These are phyloP conservation scores for Ceyx cyanopectus DNA, from an alignment of 2,113 vertebrate species.

Conservation along the genomic window DNA sequence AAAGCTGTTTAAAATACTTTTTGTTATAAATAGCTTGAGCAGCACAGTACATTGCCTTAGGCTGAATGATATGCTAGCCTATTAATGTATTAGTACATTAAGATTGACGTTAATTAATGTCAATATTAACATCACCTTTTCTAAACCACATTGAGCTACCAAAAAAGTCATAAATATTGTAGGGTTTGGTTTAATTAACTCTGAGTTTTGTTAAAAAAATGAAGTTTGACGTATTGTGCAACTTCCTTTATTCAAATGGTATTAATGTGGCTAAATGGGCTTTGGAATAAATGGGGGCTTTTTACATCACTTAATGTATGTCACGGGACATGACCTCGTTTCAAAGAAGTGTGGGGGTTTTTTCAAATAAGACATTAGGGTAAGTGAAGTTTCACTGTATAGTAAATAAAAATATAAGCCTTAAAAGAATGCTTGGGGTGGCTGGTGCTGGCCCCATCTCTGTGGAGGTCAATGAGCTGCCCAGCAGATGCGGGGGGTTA, in stretches of 20 bases:
- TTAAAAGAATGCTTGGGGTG: neutral
- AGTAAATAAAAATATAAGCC: slow-evolving; percentile 29
- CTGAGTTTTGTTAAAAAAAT: neutral
- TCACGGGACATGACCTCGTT: slow-evolving; percentile 51
- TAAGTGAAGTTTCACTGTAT: slow-evolving; percentile 19
- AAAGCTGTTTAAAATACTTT: slow-evolving; percentile 73
- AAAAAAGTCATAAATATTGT: slow-evolving; percentile 54
- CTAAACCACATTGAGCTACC: slow-evolving; percentile 58
- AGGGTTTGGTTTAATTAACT: slow-evolving; percentile 70
- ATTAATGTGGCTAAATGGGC: slow-evolving; percentile 23
- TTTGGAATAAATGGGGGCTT: neutral
- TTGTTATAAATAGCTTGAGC: slow-evolving; percentile 75
- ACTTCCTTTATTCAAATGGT: slow-evolving; percentile 15
- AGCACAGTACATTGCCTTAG: slow-evolving; percentile 54
- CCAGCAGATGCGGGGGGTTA: neutral
- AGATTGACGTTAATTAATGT: slow-evolving; percentile 77
- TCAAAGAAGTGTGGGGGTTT: neutral
- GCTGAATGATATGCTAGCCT: slow-evolving; percentile 66
- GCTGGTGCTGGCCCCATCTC: neutral
- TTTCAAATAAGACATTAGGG: slow-evolving; percentile 21
- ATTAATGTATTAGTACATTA: slow-evolving; percentile 71
- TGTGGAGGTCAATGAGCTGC: neutral
- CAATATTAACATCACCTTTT: slow-evolving; percentile 67
- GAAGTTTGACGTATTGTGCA: slow-evolving; percentile 13
- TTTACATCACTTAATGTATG: slow-evolving; percentile 32